Percentiles rank a stretch among this genome's conserved stretches.
phyloP scores from a whole-genome alignment of 2,113 vertebrate species.

The Dipodomys merriami region DNA sequence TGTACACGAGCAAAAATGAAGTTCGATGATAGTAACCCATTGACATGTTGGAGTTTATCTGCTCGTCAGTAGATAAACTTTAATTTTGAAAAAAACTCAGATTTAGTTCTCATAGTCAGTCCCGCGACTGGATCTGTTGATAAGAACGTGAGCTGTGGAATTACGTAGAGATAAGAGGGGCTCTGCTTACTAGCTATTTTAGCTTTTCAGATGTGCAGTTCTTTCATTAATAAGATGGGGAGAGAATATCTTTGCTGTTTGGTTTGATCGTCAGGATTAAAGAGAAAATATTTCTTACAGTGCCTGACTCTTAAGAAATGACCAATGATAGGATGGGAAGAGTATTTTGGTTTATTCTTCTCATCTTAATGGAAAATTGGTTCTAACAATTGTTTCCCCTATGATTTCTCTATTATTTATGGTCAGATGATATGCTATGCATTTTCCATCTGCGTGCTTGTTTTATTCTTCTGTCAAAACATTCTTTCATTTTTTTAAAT shows the following conservation, averaged over 20 bases:
- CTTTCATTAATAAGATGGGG: neutral
- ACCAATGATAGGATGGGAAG: neutral
- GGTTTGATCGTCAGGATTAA: neutral
- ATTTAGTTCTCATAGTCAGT: neutral
- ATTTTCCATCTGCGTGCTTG: neutral
- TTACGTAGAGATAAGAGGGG: neutral
- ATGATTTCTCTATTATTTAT: constrained; percentile 10
- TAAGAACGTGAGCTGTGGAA: neutral
- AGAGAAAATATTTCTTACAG: neutral
- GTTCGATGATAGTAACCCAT: neutral
- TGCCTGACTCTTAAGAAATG: neutral
- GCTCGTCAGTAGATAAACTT: neutral
- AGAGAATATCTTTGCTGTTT: neutral
- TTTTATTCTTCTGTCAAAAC: constrained; percentile 3
- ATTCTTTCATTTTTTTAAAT: neutral
- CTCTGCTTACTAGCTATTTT: neutral
- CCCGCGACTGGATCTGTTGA: neutral
- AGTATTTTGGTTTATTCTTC: constrained; percentile 12
- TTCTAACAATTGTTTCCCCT: neutral
- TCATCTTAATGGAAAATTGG: constrained; percentile 9
- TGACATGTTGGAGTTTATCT: neutral
- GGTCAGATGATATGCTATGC: neutral
- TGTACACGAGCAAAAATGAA: neutral
- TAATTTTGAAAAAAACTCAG: neutral
- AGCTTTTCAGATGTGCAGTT: neutral